Conservation (phyloP, 1,140 invertebrate genomes). For the Drosophila kurseongensis region DNA sequence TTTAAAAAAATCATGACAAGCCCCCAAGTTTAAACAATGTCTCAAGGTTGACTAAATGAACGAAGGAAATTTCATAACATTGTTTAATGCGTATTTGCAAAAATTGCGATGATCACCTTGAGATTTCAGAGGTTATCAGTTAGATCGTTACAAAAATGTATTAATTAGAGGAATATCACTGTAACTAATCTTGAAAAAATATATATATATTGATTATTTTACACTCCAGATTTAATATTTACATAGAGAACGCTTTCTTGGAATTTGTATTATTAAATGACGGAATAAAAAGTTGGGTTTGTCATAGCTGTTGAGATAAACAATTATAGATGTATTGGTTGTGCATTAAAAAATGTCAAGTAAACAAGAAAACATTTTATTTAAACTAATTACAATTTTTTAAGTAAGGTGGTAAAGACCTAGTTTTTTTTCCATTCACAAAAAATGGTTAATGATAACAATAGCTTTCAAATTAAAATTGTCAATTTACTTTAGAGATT, state of each 20-base stretch:
- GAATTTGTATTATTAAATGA: not conserved
- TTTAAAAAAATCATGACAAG: not conserved
- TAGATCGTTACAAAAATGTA: not conserved
- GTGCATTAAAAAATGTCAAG: too few relatives aligned
- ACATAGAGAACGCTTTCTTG: not conserved
- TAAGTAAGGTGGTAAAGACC: too few relatives aligned
- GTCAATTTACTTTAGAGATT: too few relatives aligned
- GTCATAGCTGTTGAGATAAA: not conserved
- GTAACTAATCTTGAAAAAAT: not conserved
- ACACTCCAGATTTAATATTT: not conserved
- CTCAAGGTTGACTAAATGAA: not conserved
- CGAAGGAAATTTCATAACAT: not conserved
- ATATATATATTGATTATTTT: not conserved
- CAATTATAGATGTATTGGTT: not conserved
- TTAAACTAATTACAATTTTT: too few relatives aligned
- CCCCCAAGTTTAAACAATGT: not conserved
- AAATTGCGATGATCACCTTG: not conserved
- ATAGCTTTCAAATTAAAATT: too few relatives aligned
- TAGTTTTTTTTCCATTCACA: too few relatives aligned
- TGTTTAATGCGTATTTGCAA: conserved; percentile 5
- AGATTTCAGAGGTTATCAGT: conserved; percentile 5
- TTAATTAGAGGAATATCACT: not conserved
- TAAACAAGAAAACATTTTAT: too few relatives aligned
- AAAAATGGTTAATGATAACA: too few relatives aligned
- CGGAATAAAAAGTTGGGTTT: not conserved